A percentile compares a stretch with the other conserved stretches of the same genome.
Conservation (phyloP, 2,888 invertebrate genomes). For the Epistrophe eligans region DNA sequence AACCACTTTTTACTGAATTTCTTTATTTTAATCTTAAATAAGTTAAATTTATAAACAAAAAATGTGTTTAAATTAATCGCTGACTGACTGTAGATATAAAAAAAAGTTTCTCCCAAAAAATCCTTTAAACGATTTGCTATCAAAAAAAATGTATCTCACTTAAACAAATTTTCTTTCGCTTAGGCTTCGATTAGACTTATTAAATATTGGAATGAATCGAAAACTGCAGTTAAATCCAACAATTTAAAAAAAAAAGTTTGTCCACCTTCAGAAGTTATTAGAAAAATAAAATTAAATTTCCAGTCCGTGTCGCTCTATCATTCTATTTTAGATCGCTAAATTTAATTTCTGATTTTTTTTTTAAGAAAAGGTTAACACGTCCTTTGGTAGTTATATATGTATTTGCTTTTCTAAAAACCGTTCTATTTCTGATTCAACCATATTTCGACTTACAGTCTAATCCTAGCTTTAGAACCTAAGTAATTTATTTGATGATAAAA, state of each 20-base stretch:
- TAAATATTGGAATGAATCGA: background rate
- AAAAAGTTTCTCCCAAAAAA: conserved; percentile 6
- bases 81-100: conserved; percentile 69
- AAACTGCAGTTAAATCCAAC: background rate
- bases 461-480: conserved; percentile 43
- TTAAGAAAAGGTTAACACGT: no score
- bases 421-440: background rate
- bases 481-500: conserved; percentile 63
- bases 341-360: background rate
- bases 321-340: background rate
- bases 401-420: background rate
- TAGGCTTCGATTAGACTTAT: conserved; percentile 14
- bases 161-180: background rate
- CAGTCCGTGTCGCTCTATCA: background rate
- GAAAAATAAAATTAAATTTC: background rate
- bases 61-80: conserved; percentile 45
- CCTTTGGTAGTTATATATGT: background rate
- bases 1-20: conserved; percentile 52
- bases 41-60: conserved; percentile 59
- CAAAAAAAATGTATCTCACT: background rate
- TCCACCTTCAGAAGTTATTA: background rate
- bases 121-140: conserved; percentile 2
- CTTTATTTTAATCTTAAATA: conserved; percentile 72
- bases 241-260: background rate
- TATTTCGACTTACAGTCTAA: conserved; percentile 4